A percentile compares a stretch with the other conserved stretches of the same genome.
Evolutionary conservation across 2,888 invertebrate species (phyloP).

Genomic region (Acleris literana): DNA sequence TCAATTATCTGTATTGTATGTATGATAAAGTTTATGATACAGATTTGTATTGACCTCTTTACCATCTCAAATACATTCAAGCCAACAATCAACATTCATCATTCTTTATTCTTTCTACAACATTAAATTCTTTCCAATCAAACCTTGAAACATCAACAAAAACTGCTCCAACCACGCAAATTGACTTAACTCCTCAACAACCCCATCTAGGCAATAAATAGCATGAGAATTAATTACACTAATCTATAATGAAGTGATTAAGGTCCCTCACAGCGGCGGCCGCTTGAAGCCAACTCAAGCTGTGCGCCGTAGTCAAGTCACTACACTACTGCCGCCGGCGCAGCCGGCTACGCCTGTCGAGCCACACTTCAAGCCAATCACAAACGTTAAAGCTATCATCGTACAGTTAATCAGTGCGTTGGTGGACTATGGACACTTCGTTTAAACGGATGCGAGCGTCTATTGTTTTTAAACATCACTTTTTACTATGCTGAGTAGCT

Average conservation of each 20-base stretch:
- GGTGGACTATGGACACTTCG: slow-evolving; percentile 31
- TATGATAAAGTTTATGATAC: background rate
- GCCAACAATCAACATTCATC: no score
- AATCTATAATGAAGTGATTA: slow-evolving; percentile 33
- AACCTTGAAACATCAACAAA: slow-evolving; percentile 2
- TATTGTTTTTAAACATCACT: no score
- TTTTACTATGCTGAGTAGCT: no score
- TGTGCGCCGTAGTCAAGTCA: slow-evolving; percentile 75
- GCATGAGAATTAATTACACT: slow-evolving; percentile 32
- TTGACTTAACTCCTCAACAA: slow-evolving; percentile 29
- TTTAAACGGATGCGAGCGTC: background rate
- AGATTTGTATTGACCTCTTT: no score
- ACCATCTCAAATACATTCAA: no score
- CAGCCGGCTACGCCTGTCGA: slow-evolving; percentile 69
- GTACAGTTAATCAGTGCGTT: slow-evolving; percentile 36
- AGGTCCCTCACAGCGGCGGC: slow-evolving; percentile 64
- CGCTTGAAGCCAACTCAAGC: slow-evolving; percentile 77
- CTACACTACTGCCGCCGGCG: slow-evolving; percentile 64
- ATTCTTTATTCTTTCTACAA: background rate
- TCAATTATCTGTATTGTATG: background rate
- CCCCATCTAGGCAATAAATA: slow-evolving; percentile 26
- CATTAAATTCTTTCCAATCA: background rate
- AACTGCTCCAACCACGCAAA: slow-evolving; percentile 27
- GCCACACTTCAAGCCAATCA: slow-evolving; percentile 76
- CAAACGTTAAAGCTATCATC: slow-evolving; percentile 37